Evolutionary conservation across 2,888 invertebrate genomes (phyloP).

Genomic region (Lordiphosa fenestrarum): DNA sequence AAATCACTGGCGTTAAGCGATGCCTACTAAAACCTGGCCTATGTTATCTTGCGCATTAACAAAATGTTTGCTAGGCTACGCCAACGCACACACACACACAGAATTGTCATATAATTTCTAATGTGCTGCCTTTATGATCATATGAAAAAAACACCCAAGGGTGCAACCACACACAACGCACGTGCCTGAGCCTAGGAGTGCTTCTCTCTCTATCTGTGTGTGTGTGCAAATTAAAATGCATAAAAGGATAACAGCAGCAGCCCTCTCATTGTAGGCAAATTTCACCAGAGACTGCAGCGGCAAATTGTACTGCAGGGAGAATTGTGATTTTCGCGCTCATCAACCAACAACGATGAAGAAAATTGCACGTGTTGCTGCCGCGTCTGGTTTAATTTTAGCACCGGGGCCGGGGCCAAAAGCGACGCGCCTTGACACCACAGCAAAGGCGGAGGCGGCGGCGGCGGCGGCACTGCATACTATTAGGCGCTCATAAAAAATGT

Average conservation of each 20-base stretch:
- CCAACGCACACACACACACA: slow-evolving; percentile 27
- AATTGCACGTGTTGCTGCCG: slow-evolving; percentile 57
- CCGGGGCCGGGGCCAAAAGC: slow-evolving; percentile 28
- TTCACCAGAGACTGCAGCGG: slow-evolving; percentile 56
- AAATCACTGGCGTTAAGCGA: too few species aligned
- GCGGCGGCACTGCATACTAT: slow-evolving; percentile 64
- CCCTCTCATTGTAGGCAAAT: slow-evolving; percentile 51
- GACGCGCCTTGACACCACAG: slow-evolving; percentile 55
- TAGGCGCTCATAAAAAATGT: slow-evolving; percentile 66
- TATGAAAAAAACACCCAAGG: slow-evolving; percentile 62
- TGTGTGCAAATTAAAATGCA: slow-evolving; percentile 69
- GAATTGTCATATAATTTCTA: slow-evolving; percentile 67
- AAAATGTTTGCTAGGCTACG: too few species aligned
- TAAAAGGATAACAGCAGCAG: slow-evolving; percentile 64
- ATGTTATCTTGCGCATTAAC: too few species aligned
- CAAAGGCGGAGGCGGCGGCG: slow-evolving; percentile 27
- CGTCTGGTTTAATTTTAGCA: slow-evolving; percentile 72
- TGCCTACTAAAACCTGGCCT: too few species aligned
- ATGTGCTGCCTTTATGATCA: slow-evolving; percentile 71
- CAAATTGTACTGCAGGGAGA: slow-evolving; percentile 73
- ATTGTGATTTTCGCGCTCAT: slow-evolving; percentile 72
- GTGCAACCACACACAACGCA: slow-evolving; percentile 42
- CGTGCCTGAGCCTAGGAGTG: slow-evolving; percentile 37
- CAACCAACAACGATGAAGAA: slow-evolving; percentile 42
- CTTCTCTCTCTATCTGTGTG: slow-evolving; percentile 14